A percentile compares a stretch with the other conserved stretches of the same genome.
These are phyloP conservation scores for Gonocerus acuteangulatus DNA, from an alignment of 2,888 invertebrate species.

Conservation along the genomic window DNA sequence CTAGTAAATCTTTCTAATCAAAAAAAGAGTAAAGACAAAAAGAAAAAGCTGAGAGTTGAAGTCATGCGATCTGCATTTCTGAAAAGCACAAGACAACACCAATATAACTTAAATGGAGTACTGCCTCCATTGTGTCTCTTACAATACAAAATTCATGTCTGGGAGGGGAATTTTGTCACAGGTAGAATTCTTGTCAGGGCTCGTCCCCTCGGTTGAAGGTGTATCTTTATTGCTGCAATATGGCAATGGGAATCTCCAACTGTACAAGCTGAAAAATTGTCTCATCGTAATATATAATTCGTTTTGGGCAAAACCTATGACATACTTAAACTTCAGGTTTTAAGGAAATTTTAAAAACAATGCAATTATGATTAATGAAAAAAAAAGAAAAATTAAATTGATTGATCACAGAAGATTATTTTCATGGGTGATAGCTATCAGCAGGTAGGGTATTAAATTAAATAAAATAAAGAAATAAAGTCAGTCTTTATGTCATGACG, in stretches of 20 bases:
- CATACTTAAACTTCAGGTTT: constrained; percentile 24
- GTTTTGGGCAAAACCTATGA: neutral
- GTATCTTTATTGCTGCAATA: constrained; percentile 87
- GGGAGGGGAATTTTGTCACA: constrained; percentile 48
- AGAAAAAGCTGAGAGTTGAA: neutral
- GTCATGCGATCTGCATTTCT: constrained; percentile 29
- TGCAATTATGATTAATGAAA: too few species aligned
- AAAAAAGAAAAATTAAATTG: too few species aligned
- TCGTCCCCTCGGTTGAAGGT: constrained; percentile 49
- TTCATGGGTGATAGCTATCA: too few species aligned
- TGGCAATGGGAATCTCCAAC: constrained; percentile 93
- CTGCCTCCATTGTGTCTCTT: constrained; percentile 33
- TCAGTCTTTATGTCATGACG: too few species aligned
- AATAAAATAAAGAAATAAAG: too few species aligned
- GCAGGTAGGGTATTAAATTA: too few species aligned
- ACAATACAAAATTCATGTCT: constrained; percentile 41
- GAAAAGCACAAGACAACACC: constrained; percentile 33
- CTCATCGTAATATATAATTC: neutral
- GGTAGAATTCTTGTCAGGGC: constrained; percentile 38
- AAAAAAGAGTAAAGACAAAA: neutral
- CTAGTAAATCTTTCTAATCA: neutral
- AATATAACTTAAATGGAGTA: constrained; percentile 22
- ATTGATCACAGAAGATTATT: too few species aligned
- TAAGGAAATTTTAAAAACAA: too few species aligned
- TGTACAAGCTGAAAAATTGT: constrained; percentile 56